phyloP scores from a whole-genome alignment of 2,888 invertebrate species.

The Drosophila kuntzei region DNA sequence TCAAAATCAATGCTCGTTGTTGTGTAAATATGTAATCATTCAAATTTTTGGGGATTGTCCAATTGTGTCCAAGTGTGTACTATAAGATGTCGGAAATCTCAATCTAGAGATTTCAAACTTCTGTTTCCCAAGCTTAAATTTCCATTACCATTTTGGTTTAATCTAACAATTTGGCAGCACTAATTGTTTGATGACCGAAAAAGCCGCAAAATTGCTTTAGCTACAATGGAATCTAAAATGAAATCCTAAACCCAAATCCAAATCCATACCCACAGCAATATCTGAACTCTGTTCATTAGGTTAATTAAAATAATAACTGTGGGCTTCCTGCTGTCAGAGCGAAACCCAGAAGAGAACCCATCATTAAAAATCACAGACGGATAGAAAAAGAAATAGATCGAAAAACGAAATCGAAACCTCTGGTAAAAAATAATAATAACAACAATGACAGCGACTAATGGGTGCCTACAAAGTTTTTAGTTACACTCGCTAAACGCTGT shows the following conservation, averaged over 20 bases:
- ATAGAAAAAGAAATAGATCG: constrained; percentile 30
- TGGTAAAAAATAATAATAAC: not conserved
- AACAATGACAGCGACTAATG: constrained; percentile 40
- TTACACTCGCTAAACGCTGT: constrained; percentile 65
- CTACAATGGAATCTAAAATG: constrained; percentile 5
- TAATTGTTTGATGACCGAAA: constrained; percentile 35
- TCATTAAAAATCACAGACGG: constrained; percentile 45
- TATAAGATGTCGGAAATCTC: not conserved
- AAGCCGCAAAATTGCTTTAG: constrained; percentile 32
- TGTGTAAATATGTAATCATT: constrained; percentile 20
- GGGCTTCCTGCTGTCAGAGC: constrained; percentile 56
- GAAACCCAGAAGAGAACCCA: constrained; percentile 40
- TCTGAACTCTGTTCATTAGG: constrained; percentile 60
- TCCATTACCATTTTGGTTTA: not conserved
- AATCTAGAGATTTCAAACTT: not conserved
- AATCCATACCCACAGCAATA: constrained; percentile 5
- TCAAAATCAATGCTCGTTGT: constrained; percentile 21
- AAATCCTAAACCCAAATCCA: constrained; percentile 28
- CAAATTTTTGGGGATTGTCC: constrained; percentile 8
- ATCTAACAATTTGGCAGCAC: constrained; percentile 7
- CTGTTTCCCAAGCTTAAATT: constrained; percentile 1
- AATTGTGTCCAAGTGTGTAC: constrained; percentile 1
- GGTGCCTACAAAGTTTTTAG: constrained; percentile 54
- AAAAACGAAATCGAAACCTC: constrained; percentile 49
- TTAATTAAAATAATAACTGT: constrained; percentile 76